These are phyloP conservation scores for Holotrichia oblita DNA, from an alignment of 1,140 invertebrate genomes.

Conservation along the genomic window DNA sequence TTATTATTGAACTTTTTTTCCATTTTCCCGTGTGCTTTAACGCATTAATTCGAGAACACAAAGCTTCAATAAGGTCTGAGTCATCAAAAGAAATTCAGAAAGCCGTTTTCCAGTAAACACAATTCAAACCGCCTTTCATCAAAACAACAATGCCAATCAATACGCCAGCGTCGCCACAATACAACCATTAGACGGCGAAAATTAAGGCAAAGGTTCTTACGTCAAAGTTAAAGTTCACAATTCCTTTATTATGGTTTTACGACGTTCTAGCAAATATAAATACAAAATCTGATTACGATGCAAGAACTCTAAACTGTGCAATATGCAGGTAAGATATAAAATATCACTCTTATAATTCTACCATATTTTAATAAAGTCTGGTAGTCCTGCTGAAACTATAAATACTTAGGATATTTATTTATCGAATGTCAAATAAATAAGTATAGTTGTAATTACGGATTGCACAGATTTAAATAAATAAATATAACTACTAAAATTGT, in stretches of 20 bases:
- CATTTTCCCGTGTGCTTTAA: neutral
- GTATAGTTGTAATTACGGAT: no score
- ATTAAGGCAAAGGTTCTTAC: neutral
- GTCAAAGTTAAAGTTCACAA: neutral
- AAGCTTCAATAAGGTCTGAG: conserved; percentile 1
- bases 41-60: neutral
- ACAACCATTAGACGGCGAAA: conserved; percentile 1
- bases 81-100: conserved; percentile 3
- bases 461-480: no score
- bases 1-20: neutral
- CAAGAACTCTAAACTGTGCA: no score
- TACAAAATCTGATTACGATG: no score
- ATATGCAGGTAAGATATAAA: no score
- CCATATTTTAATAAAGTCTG: no score
- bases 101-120: conserved; percentile 5
- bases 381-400: no score
- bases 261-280: neutral
- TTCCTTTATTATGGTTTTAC: neutral
- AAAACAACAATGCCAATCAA: conserved; percentile 20
- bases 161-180: conserved; percentile 14
- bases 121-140: conserved; percentile 11
- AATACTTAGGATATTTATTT: no score
- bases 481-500: no score
- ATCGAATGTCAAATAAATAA: no score
- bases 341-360: no score